phyloP scores from a whole-genome alignment of 2,888 invertebrate genomes.

The Tachina lurida region DNA sequence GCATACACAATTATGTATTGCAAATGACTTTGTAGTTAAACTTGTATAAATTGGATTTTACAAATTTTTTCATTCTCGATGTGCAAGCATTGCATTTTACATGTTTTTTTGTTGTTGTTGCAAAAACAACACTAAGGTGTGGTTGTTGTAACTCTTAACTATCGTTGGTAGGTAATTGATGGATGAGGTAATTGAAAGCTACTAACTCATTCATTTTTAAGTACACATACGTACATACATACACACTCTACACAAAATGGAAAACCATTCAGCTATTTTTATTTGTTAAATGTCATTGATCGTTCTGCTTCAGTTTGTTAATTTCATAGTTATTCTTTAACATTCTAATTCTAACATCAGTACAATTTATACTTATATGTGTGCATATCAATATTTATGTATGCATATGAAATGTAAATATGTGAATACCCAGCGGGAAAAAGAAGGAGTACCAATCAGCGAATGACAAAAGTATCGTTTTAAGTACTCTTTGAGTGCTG shows the following conservation, averaged over 20 bases:
- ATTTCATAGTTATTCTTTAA: slow-evolving; percentile 7
- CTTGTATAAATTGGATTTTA: not conserved
- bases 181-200: slow-evolving; percentile 40
- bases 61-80: not conserved
- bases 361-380: not conserved
- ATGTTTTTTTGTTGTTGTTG: not conserved
- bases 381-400: not conserved
- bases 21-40: not conserved
- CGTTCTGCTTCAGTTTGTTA: slow-evolving; percentile 49
- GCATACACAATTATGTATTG: not conserved
- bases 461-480: no score
- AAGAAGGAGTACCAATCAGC: no score
- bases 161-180: slow-evolving; percentile 41
- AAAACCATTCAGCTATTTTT: slow-evolving; percentile 30
- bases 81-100: not conserved
- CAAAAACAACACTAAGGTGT: slow-evolving; percentile 34
- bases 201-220: not conserved
- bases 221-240: not conserved
- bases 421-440: not conserved
- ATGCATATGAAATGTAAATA: not conserved
- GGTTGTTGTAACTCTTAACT: not conserved
- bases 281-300: slow-evolving; percentile 57
- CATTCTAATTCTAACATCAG: slow-evolving; percentile 36
- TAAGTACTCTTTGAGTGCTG: no score
- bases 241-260: not conserved